These are phyloP conservation scores for Carassius carassius DNA, from an alignment of 2,113 vertebrate genomes.

Conservation along the genomic window DNA sequence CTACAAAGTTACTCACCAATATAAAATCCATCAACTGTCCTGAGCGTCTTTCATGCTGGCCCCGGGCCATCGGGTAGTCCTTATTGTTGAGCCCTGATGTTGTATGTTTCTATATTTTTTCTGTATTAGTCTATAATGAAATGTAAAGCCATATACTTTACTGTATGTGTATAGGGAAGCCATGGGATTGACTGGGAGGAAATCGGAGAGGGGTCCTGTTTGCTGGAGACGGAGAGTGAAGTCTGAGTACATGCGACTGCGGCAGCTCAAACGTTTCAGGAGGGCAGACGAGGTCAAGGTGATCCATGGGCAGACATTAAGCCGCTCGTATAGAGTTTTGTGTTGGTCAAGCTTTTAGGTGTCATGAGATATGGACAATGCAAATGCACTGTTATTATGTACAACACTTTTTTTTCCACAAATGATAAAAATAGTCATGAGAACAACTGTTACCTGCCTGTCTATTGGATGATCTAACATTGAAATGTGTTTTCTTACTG, in stretches of 20 bases:
- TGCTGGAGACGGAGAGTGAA: conserved; percentile 98
- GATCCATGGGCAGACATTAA: conserved; percentile 15
- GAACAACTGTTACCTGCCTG: neutral
- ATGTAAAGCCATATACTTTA: neutral
- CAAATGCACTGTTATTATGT: neutral
- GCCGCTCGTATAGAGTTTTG: neutral
- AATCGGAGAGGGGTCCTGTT: conserved; percentile 93
- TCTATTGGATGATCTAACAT: neutral
- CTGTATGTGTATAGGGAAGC: conserved; percentile 75
- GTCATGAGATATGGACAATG: neutral
- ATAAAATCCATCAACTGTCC: no score
- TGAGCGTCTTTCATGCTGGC: no score
- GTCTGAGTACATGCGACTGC: conserved; percentile 95
- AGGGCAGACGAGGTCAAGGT: conserved; percentile 99
- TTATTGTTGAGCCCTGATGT: neutral
- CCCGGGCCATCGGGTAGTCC: no score
- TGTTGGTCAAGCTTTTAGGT: neutral
- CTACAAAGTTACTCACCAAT: no score
- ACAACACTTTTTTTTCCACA: neutral
- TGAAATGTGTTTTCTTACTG: conserved; percentile 49
- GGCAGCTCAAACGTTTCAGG: conserved; percentile 95
- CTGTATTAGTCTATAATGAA: neutral
- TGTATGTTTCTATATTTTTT: neutral
- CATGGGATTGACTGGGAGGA: conserved; percentile 98
- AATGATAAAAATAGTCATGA: neutral